These are phyloP conservation scores for Pachydiplax longipennis DNA, from an alignment of 2,888 invertebrate species.

Conservation along the genomic window DNA sequence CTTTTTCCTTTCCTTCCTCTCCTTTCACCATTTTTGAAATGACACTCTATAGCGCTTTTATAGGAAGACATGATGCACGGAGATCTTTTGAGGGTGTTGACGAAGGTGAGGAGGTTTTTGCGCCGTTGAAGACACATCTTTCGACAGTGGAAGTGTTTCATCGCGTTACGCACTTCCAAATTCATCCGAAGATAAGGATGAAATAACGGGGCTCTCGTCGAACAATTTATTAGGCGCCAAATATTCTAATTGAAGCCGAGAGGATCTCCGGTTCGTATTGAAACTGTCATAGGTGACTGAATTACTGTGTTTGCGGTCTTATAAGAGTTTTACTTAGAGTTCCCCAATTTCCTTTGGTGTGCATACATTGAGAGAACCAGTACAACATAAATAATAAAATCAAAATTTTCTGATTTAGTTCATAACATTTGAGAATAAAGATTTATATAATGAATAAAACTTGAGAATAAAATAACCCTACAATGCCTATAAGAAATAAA, in stretches of 20 bases:
- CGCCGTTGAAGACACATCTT: not conserved
- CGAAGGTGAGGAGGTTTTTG: not conserved
- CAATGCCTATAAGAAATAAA: too few relatives aligned
- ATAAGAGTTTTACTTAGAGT: too few relatives aligned
- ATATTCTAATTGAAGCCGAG: not conserved
- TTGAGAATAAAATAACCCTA: too few relatives aligned
- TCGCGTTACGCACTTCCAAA: conserved; percentile 19
- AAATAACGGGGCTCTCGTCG: not conserved
- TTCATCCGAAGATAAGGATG: conserved; percentile 1
- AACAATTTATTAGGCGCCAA: conserved; percentile 5
- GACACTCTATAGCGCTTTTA: conserved; percentile 42
- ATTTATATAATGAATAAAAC: too few relatives aligned
- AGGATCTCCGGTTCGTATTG: not conserved
- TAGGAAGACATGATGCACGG: not conserved
- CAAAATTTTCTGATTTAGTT: too few relatives aligned
- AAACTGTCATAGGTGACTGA: not conserved
- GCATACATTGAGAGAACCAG: too few relatives aligned
- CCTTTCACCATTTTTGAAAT: conserved; percentile 16
- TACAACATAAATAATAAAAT: too few relatives aligned
- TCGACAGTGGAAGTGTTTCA: not conserved
- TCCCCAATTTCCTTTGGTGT: too few relatives aligned
- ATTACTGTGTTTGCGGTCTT: too few relatives aligned
- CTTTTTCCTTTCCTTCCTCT: not conserved
- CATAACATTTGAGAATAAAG: too few relatives aligned
- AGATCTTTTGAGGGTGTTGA: not conserved